Percentiles rank a stretch among this genome's conserved stretches.
phyloP scores from a whole-genome alignment of 2,113 vertebrate species.

The Elgaria multicarinata region DNA sequence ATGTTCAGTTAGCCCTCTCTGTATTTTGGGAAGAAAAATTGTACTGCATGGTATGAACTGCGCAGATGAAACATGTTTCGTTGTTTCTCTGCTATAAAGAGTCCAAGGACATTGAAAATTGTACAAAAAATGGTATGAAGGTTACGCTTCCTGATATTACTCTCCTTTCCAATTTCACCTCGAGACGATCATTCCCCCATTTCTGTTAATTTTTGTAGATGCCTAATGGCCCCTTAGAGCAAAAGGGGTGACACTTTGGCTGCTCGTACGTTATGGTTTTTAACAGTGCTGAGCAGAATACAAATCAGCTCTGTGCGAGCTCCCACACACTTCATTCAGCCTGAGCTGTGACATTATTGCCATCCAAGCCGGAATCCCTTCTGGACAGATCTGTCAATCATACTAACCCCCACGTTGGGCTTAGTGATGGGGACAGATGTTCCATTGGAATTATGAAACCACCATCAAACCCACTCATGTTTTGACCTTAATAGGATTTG shows the following conservation, averaged over 20 bases:
- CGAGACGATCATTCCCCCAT: neutral
- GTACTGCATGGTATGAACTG: neutral
- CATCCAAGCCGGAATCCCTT: slow-evolving; percentile 16
- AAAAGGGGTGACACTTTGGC: slow-evolving; percentile 9
- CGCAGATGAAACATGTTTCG: neutral
- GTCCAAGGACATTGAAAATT: slow-evolving; percentile 12
- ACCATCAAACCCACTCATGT: slow-evolving; percentile 35
- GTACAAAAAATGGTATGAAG: neutral
- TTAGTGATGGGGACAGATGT: slow-evolving; percentile 56
- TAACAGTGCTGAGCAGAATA: neutral
- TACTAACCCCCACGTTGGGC: slow-evolving; percentile 9
- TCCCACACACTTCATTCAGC: slow-evolving; percentile 39
- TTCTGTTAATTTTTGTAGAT: neutral
- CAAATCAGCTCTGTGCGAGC: slow-evolving; percentile 1
- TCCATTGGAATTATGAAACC: slow-evolving; percentile 33
- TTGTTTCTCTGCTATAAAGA: neutral
- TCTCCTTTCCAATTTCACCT: slow-evolving; percentile 4
- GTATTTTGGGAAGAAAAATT: neutral
- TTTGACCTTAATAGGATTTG: slow-evolving; percentile 29
- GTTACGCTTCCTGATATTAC: slow-evolving; percentile 6
- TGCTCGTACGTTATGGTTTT: slow-evolving; percentile 1
- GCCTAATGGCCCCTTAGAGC: neutral
- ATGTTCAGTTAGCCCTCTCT: neutral
- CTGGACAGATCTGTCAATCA: slow-evolving; percentile 60
- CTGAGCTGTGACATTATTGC: slow-evolving; percentile 25